These are phyloP conservation scores for Holothuria scabra DNA, from an alignment of 53 echinoderm and acorn worm species.

Conservation along the genomic window DNA sequence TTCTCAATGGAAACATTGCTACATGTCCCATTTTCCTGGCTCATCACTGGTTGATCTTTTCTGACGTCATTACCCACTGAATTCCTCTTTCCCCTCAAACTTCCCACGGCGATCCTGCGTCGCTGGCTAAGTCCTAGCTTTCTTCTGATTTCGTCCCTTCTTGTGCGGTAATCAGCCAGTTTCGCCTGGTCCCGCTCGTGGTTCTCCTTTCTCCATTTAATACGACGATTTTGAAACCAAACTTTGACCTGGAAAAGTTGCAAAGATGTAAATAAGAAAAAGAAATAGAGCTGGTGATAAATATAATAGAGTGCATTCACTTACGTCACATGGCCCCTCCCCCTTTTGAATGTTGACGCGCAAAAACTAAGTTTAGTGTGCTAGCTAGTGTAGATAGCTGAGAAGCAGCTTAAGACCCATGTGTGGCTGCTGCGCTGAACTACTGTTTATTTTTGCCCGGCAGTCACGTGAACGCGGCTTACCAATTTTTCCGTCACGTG, in stretches of 20 bases:
- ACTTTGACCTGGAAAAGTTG: constrained; percentile 78
- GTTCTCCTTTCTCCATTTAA: constrained; percentile 92
- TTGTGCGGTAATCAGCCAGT: constrained; percentile 75
- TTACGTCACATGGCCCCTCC: too few species aligned
- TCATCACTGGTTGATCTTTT: neutral
- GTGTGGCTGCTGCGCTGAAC: too few species aligned
- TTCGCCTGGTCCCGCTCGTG: constrained; percentile 78
- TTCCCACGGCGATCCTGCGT: neutral
- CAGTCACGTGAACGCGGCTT: too few species aligned
- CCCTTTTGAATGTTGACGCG: too few species aligned
- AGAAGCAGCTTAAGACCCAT: too few species aligned
- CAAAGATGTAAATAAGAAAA: neutral
- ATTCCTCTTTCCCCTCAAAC: neutral
- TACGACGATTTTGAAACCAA: constrained; percentile 95
- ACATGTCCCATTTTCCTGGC: neutral
- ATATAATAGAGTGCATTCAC: too few species aligned
- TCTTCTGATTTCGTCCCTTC: constrained; percentile 37
- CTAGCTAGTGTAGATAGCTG: too few species aligned
- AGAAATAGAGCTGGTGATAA: too few species aligned
- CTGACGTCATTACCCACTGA: neutral
- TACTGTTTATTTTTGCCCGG: too few species aligned
- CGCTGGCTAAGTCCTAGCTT: constrained; percentile 17
- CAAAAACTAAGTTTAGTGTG: too few species aligned
- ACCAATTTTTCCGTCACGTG: too few species aligned
- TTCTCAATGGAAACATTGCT: too few species aligned